Evolutionary conservation across 2,113 vertebrate species (phyloP).

Genomic region (Pseudopodoces humilis): DNA sequence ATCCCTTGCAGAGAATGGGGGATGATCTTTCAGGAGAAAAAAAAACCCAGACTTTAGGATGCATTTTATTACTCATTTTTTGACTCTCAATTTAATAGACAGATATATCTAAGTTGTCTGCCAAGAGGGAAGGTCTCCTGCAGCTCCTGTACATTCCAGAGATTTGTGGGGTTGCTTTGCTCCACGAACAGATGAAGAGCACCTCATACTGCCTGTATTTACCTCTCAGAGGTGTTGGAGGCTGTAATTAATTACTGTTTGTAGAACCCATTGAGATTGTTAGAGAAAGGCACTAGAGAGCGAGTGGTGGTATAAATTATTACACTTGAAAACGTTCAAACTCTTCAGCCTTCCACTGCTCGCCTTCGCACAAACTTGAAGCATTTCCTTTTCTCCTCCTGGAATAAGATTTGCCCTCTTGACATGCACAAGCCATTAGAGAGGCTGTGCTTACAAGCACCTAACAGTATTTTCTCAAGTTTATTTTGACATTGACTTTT

Average conservation of each 20-base stretch:
- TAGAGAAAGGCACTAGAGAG: conserved; percentile 39
- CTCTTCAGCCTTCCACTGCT: conserved; percentile 35
- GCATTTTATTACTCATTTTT: background rate
- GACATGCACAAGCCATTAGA: conserved; percentile 62
- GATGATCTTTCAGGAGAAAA: background rate
- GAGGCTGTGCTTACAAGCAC: conserved; percentile 73
- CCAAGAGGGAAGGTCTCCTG: background rate
- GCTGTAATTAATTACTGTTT: conserved; percentile 44
- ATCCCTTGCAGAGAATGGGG: background rate
- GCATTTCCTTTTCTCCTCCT: conserved; percentile 51
- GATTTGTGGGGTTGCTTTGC: background rate
- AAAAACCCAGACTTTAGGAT: background rate
- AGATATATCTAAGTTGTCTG: background rate
- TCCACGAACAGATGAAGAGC: rapidly evolving
- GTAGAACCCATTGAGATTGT: conserved; percentile 30
- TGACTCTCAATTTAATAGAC: background rate
- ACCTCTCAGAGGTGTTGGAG: conserved; percentile 9
- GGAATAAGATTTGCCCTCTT: conserved; percentile 66
- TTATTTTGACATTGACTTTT: conserved; percentile 73
- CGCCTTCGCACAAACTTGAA: conserved; percentile 32
- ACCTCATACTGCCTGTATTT: background rate
- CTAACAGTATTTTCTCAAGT: conserved; percentile 68
- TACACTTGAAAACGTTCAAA: conserved; percentile 53
- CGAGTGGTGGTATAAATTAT: conserved; percentile 44
- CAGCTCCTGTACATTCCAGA: background rate